Percentiles rank a stretch among this genome's conserved stretches.
Conservation (phyloP, 2,113 vertebrate genomes). For the Heterotis niloticus region DNA sequence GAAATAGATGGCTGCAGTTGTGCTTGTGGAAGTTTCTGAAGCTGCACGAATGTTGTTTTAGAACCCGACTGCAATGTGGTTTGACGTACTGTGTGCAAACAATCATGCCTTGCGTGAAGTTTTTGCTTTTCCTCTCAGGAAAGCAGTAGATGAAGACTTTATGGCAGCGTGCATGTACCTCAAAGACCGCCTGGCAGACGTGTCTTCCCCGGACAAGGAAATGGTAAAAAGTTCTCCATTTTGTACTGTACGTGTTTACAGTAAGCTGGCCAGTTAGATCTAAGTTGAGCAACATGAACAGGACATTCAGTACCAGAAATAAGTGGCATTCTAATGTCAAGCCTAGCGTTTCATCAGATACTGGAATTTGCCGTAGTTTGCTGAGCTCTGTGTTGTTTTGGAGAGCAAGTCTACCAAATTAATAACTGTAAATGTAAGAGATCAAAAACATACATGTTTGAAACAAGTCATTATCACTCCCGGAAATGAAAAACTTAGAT, state of each 20-base stretch:
- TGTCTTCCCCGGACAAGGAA: constrained; percentile 70
- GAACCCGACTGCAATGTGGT: neutral
- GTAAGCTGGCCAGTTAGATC: no score
- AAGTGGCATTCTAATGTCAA: neutral
- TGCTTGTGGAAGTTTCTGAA: neutral
- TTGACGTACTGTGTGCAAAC: neutral
- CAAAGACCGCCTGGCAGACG: constrained; percentile 77
- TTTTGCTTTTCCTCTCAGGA: constrained; percentile 58
- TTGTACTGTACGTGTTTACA: neutral
- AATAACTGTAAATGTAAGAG: no score
- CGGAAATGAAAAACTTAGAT: no score
- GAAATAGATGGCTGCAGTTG: constrained; percentile 9
- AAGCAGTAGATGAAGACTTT: constrained; percentile 76
- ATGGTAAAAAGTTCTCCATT: constrained; percentile 67
- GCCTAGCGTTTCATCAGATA: no score
- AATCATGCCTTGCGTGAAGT: neutral
- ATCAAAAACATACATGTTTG: no score
- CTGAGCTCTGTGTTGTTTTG: neutral
- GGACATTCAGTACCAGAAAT: neutral
- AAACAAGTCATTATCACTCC: no score
- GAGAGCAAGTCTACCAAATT: no score
- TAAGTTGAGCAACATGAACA: no score
- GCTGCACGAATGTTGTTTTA: neutral
- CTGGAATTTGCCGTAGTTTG: no score
- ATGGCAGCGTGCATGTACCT: constrained; percentile 75